phyloP scores from a whole-genome alignment of 1,140 invertebrate genomes.

The Phymorhynchus buccinoides region DNA sequence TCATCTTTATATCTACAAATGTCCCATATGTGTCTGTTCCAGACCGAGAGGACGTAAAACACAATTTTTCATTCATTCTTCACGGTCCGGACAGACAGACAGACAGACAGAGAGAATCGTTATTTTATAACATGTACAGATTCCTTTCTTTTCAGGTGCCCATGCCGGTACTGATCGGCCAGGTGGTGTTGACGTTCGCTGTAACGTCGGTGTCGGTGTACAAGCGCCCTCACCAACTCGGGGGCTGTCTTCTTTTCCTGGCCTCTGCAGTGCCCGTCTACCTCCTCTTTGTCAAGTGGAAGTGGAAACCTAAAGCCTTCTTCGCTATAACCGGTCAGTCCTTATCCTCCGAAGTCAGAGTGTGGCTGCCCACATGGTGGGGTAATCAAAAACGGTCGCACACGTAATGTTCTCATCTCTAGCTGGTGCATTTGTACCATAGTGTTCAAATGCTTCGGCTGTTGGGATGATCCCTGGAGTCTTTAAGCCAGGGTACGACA shows the following conservation, averaged over 20 bases:
- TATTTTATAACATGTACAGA: neutral
- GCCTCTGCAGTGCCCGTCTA: constrained; percentile 89
- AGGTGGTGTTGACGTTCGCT: constrained; percentile 40
- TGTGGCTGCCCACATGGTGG: no score
- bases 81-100: neutral
- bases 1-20: neutral
- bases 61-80: no score
- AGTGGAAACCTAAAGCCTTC: constrained; percentile 82
- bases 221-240: constrained; percentile 80
- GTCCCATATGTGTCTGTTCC: neutral
- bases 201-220: constrained; percentile 43
- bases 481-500: no score
- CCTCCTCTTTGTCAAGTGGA: constrained; percentile 85
- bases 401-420: no score
- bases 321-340: constrained; percentile 80
- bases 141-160: constrained; percentile 41
- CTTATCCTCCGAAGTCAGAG: no score
- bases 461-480: no score
- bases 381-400: no score
- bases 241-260: constrained; percentile 87
- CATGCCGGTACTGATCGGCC: constrained; percentile 42
- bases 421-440: no score
- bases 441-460: no score
- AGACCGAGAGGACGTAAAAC: neutral
- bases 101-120: neutral